phyloP scores from a whole-genome alignment of 2,113 vertebrate genomes.

The Engystomops pustulosus region DNA sequence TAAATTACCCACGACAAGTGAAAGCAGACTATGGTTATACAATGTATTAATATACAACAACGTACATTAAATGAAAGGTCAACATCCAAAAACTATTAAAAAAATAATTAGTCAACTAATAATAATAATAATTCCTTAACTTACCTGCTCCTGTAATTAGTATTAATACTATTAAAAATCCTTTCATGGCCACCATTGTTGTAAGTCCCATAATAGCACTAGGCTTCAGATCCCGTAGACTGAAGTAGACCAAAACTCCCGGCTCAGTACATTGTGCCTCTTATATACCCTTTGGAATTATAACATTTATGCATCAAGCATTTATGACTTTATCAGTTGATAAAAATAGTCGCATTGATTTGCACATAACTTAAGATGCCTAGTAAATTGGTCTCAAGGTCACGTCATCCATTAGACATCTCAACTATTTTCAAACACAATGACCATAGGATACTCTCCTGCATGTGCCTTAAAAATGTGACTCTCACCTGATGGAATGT shows the following conservation, averaged over 20 bases:
- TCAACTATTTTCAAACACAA: background rate
- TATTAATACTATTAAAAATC: background rate
- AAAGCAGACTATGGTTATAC: too few relatives aligned
- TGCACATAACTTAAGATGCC: background rate
- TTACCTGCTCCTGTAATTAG: background rate
- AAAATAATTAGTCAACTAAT: too few relatives aligned
- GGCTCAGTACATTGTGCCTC: background rate
- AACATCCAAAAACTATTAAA: too few relatives aligned
- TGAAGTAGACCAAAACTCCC: background rate
- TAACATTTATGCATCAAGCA: too few relatives aligned
- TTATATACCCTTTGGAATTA: conserved; percentile 5
- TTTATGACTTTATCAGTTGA: too few relatives aligned
- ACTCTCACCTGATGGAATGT: background rate
- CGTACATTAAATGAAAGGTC: too few relatives aligned
- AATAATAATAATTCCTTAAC: background rate
- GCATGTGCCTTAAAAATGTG: background rate
- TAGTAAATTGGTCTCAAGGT: background rate
- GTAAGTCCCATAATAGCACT: background rate
- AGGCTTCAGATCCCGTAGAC: background rate
- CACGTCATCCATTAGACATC: background rate
- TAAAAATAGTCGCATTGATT: background rate
- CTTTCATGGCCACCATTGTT: background rate
- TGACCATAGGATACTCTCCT: background rate
- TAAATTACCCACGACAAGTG: too few relatives aligned
- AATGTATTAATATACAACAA: too few relatives aligned